Base-by-base conservation (phyloP, 2,797 vertebrate species). In the Cryptoprocta ferox region DNA sequence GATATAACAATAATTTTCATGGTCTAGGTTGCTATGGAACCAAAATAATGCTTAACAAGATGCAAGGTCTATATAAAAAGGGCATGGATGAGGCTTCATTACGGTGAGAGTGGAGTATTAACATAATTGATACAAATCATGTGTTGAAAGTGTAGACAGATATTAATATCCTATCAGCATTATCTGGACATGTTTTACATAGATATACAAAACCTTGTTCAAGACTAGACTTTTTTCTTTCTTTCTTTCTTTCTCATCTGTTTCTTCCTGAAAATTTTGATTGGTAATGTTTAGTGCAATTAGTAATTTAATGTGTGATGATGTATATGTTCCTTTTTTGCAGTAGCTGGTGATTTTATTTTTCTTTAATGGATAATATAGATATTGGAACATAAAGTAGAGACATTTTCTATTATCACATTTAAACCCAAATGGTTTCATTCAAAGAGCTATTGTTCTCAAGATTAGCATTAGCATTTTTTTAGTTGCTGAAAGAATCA, bases 401-500 rank as follows among this genome's bases (percentile, higher is more conserved):
- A 83, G 21, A 7, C 42, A 35, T 39, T 91, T 94, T 81, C 10
- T 91, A 53, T 70, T 35, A 88, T 53, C 53, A 78, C n/a, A 70
- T n/a, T 82, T 87, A 61, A 78, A 53, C 5, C 3, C 18, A 78
- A 21, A 10, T 32, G 21, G 6, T 45, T 82, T 70, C 50, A 66
- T 65, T 45, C 65, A 45, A 85, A 80, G 26, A 84, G 5, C 3
- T 48, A 11, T 50, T 73, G 32, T 39, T 87, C 16, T 50, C 15
- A n/a, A 79, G 28, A 61, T 66, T 65, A 71, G 5, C 4, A 59
- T 39, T 61, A 39, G 4, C 45, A 9, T 30, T 30, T 28, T 30
- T 28, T 82, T 59, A 75, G 19, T 48, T 80, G 1, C 14, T 56
- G 12, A 80, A 53, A 65, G 13, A 66, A 53, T 89, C 37, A 88